Evolutionary conservation across 2,888 invertebrate genomes (phyloP).

Genomic region (Euclidia mi): DNA sequence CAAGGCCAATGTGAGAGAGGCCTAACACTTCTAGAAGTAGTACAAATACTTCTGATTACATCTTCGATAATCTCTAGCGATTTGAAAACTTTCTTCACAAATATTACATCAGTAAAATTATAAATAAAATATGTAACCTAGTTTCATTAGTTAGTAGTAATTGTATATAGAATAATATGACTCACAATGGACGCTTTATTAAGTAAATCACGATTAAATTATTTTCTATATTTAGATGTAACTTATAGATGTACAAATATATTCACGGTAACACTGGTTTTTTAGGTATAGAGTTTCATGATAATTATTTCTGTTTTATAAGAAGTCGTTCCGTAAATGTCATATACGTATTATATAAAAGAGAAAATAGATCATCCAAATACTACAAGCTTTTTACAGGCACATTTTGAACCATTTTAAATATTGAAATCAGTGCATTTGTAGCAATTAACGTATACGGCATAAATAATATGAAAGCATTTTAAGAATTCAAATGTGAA

Average conservation of each 20-base stretch:
- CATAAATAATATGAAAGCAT: too few relatives aligned
- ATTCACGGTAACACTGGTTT: constrained; percentile 33
- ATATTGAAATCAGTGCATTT: too few relatives aligned
- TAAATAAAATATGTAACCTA: constrained; percentile 12
- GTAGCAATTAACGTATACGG: too few relatives aligned
- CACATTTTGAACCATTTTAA: too few relatives aligned
- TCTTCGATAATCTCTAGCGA: too few relatives aligned
- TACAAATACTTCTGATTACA: too few relatives aligned
- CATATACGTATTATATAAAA: not conserved
- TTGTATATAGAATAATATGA: constrained; percentile 57
- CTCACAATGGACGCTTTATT: constrained; percentile 70
- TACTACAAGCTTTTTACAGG: too few relatives aligned
- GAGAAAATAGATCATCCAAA: not conserved
- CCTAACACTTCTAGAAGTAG: too few relatives aligned
- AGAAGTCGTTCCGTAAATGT: too few relatives aligned
- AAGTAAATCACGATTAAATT: constrained; percentile 62
- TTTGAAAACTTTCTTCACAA: not conserved
- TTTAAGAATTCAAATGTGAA: too few relatives aligned
- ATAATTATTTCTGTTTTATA: not conserved
- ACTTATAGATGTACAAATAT: constrained; percentile 46
- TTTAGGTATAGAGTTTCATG: constrained; percentile 14
- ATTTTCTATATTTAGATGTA: constrained; percentile 52
- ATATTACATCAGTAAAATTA: constrained; percentile 10
- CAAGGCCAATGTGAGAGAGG: too few relatives aligned
- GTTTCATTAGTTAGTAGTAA: constrained; percentile 39